Evolutionary conservation across 2,888 invertebrate species (phyloP), one percentile per base, ranked within the genome.

Genomic region (Xanthorhoe designata): DNA sequence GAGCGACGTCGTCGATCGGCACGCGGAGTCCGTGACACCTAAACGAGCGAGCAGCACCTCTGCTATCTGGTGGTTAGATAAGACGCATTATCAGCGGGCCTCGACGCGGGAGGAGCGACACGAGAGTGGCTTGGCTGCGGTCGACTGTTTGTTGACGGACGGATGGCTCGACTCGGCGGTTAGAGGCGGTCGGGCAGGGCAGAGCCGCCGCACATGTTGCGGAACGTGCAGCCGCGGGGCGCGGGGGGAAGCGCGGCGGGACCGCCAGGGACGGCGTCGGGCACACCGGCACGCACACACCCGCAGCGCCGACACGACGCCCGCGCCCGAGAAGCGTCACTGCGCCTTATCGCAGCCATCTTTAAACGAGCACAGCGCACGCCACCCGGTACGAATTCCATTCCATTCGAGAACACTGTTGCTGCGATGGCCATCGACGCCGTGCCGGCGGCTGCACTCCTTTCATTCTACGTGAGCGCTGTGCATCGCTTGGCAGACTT

Each of bases 321-420:
- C 88, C 32, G 13, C 89, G 87, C 88, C 86, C 89, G 88, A 88
- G 82, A 86, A 91, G 88, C 91, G 91, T 90, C 92, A 90, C 87
- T 81, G 80, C 88, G 89, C 89, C 89, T 92, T 92, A 93, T 93
- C 92, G 92, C 86, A 88, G 90, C 89, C 92, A 93, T 93, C 92
- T 92, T 89, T 90, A 89, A 91, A 91, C 87, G 91, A 91, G 88
- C 91, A 82, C 89, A 85, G 79, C 84, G 85, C 92, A 91, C 91
- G 87, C 91, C 87, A 90, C 81, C 89, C 88, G 85, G 87, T 87
- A 89, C 87, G 89, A 90, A 92, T 90, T 91, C 90, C 90, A 91
- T 90, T 91, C 90, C 90, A 87, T 84, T 86, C 84, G 84, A 86
- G 85, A 85, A 79, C 84, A 78, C 80, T 82, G 87, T 83, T 84